These are phyloP conservation scores for Drosophila heteroneura DNA, from an alignment of 2,888 invertebrate species.

Conservation along the genomic window DNA sequence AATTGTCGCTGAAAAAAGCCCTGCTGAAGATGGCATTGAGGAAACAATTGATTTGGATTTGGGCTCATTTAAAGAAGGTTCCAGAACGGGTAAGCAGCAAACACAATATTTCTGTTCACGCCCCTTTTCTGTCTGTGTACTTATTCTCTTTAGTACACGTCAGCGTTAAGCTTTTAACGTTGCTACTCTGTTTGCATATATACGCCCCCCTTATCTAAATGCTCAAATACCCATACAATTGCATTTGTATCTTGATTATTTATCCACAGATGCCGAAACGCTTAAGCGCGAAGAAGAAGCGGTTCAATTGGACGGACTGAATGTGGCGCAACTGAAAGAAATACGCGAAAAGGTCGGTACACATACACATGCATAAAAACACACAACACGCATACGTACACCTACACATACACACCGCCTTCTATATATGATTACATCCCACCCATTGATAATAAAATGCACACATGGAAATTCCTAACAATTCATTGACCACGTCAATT, in stretches of 20 bases:
- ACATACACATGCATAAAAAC: not conserved
- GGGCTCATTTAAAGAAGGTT: conserved; percentile 93
- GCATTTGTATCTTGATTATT: not conserved
- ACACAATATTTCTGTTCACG: not conserved
- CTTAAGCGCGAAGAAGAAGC: conserved; percentile 97
- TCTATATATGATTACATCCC: not conserved
- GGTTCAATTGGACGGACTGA: conserved; percentile 97
- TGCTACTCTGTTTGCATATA: conserved; percentile 19
- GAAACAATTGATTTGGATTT: conserved; percentile 91
- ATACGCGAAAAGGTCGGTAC: conserved; percentile 89
- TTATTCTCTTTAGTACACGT: conserved; percentile 63
- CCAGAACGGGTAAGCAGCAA: conserved; percentile 91
- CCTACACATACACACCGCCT: not conserved
- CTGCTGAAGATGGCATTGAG: conserved; percentile 83
- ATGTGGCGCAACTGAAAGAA: conserved; percentile 96
- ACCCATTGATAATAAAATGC: conserved; percentile 1
- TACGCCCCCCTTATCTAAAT: conserved; percentile 49
- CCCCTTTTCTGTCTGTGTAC: not conserved
- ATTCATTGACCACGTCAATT: not conserved
- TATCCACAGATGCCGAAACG: conserved; percentile 92
- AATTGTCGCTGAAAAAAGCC: conserved; percentile 73
- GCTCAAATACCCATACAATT: conserved; percentile 2
- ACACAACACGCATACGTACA: not conserved
- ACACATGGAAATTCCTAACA: not conserved
- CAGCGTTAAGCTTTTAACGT: conserved; percentile 62